Base-by-base conservation (phyloP, 2,888 invertebrate genomes). In the Litoditis marina region DNA sequence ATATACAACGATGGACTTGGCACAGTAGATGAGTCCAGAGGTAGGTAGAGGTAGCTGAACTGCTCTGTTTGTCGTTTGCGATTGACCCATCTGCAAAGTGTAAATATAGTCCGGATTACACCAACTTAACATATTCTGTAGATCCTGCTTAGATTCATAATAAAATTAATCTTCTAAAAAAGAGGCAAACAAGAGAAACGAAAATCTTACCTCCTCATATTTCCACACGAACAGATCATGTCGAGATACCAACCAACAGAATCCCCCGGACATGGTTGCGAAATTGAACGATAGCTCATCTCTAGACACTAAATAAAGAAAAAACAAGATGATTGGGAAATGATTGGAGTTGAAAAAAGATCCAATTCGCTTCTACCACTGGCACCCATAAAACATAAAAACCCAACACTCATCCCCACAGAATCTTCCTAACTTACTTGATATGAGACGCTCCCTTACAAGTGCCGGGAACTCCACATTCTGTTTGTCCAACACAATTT, bases 181-280 rank as follows among this genome's bases (percentile, higher is more conserved):
- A n/a, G n/a, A n/a, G n/a, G n/a, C n/a, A n/a, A n/a, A n/a, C n/a
- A n/a, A n/a, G n/a, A n/a, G n/a, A n/a, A n/a, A n/a, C n/a, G 8
- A 22, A 8, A 25, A 8, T 5, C 28, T 51, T n/a, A 57, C 57
- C 49, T 57, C 28, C 16, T 49, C 44, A 19, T 49, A 25, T 39
- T 42, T 60, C 60, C 60, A 60, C n/a, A 46, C 60, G 31, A 31
- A 60, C 16, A 30, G 16, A 28, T 60, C 52, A 19, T 60, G 60
- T 8, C 53, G 25, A 3, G 28, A 44, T 0, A 60, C 60, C 8
- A 52, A 34, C 60, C 60, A 60, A 36, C 60, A 52, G 30, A 39
- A 52, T 4, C 49, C 42, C 22, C 27, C 46, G 22, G 28, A 31
- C n/a, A 42, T 42, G 16, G 39, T 42, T 13, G 52, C 51, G 53